Evolutionary conservation across 2,113 vertebrate genomes (phyloP).

Genomic region (Jaculus jaculus): DNA sequence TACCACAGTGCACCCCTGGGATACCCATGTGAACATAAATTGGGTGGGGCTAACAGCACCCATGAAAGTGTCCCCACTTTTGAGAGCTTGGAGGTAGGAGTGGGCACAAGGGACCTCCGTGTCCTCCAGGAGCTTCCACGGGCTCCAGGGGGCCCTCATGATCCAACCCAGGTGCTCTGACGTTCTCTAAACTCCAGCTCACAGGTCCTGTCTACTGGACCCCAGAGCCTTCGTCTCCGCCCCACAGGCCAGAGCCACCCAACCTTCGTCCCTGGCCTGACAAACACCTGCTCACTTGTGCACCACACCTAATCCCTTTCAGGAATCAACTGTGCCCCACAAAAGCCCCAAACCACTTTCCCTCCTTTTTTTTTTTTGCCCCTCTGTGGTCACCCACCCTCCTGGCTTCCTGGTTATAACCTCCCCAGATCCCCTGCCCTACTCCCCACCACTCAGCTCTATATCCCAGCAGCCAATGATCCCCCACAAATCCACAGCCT

Average conservation of each 20-base stretch:
- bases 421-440: no score
- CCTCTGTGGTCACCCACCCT: neutral
- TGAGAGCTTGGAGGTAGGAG: neutral
- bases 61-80: neutral
- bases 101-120: neutral
- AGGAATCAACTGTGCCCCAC: neutral
- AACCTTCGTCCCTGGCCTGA: neutral
- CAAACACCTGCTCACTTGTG: neutral
- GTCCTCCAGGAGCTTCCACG: neutral
- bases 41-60: neutral
- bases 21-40: neutral
- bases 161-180: no score
- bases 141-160: neutral
- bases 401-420: neutral
- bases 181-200: neutral
- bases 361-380: neutral
- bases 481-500: neutral
- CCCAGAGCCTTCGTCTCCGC: neutral
- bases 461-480: neutral
- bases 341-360: neutral
- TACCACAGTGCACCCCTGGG: no score
- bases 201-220: neutral
- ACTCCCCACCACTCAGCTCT: neutral
- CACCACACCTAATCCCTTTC: neutral
- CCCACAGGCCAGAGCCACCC: neutral